These are phyloP conservation scores for Lasioglossum figueresi DNA, from an alignment of 2,888 invertebrate species.

Conservation along the genomic window DNA sequence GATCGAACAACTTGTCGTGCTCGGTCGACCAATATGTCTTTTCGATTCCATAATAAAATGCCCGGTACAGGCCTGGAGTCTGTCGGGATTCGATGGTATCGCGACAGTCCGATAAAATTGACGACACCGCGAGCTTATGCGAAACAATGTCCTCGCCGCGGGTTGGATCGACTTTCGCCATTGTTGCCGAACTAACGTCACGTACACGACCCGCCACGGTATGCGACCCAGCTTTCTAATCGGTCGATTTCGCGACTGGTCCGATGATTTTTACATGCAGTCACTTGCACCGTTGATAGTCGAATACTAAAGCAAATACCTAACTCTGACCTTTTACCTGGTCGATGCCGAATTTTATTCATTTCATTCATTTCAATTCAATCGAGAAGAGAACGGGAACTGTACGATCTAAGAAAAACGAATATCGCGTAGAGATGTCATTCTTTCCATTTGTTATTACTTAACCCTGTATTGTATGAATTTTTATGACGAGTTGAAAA, in stretches of 20 bases:
- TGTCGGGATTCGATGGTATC: slow-evolving; percentile 22
- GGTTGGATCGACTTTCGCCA: slow-evolving; percentile 54
- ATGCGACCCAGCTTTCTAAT: slow-evolving; percentile 51
- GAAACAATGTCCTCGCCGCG: slow-evolving; percentile 38
- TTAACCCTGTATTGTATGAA: too few species aligned
- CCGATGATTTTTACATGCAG: slow-evolving; percentile 26
- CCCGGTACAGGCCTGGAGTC: slow-evolving; percentile 4
- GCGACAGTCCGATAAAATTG: slow-evolving; percentile 50
- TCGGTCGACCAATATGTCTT: background rate
- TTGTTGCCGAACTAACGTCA: slow-evolving; percentile 56
- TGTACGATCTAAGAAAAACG: too few species aligned
- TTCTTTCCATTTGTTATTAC: too few species aligned
- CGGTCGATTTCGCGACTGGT: slow-evolving; percentile 30
- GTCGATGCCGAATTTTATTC: background rate
- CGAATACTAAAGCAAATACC: background rate
- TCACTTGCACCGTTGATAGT: background rate
- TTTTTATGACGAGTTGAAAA: too few species aligned
- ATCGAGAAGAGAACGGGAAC: too few species aligned
- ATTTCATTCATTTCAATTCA: background rate
- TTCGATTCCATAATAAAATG: background rate
- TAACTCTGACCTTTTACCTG: background rate
- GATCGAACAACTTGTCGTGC: slow-evolving; percentile 1
- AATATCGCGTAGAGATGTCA: too few species aligned
- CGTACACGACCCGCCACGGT: slow-evolving; percentile 43
- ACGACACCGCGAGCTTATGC: slow-evolving; percentile 38